phyloP scores from a whole-genome alignment of 2,888 invertebrate species.

The Drosophila melanocephala region DNA sequence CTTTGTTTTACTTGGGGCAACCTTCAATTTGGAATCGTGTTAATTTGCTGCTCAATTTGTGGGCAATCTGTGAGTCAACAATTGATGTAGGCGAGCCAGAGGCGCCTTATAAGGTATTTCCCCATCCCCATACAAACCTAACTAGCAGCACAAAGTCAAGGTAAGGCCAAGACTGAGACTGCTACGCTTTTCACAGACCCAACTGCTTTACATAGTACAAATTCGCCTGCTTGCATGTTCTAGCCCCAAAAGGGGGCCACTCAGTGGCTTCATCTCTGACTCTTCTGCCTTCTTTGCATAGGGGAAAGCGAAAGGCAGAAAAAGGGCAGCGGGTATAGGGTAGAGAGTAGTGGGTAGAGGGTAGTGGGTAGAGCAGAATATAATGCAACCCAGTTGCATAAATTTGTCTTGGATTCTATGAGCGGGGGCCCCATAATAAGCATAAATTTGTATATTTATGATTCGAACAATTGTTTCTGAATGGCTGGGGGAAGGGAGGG shows the following conservation, averaged over 20 bases:
- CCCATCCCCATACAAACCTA: not conserved
- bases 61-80: slow-evolving; percentile 45
- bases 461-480: slow-evolving; percentile 42
- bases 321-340: too few species aligned
- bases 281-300: slow-evolving; percentile 30
- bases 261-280: slow-evolving; percentile 7
- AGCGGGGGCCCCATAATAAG: slow-evolving; percentile 33
- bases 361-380: not conserved
- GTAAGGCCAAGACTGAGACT: slow-evolving; percentile 29
- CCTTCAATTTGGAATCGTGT: slow-evolving; percentile 61
- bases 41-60: slow-evolving; percentile 61
- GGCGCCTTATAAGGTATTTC: slow-evolving; percentile 32
- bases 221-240: slow-evolving; percentile 44
- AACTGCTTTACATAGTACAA: slow-evolving; percentile 26
- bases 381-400: slow-evolving; percentile 77
- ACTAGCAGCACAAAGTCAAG: slow-evolving; percentile 10
- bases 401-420: slow-evolving; percentile 36
- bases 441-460: slow-evolving; percentile 75
- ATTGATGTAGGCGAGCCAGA: slow-evolving; percentile 46
- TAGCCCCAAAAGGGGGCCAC: slow-evolving; percentile 32
- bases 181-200: slow-evolving; percentile 8
- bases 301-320: slow-evolving; percentile 46
- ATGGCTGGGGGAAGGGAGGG: not conserved
- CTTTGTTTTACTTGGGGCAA: slow-evolving; percentile 24
- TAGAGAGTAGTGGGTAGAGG: not conserved